phyloP scores from a whole-genome alignment of 2,113 vertebrate species.

The Cochlearius cochlearius region DNA sequence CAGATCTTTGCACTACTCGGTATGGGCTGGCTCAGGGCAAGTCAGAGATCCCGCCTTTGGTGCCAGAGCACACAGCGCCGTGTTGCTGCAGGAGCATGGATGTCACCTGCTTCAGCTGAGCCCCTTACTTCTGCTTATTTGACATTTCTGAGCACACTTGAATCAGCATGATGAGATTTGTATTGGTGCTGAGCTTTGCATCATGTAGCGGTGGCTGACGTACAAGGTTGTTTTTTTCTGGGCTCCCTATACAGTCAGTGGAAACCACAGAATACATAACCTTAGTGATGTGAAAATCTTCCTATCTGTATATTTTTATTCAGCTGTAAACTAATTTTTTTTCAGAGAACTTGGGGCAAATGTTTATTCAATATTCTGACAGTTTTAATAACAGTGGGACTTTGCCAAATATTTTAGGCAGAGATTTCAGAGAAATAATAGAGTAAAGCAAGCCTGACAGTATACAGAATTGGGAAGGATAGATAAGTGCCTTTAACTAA shows the following conservation, averaged over 20 bases:
- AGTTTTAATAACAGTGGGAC: neutral
- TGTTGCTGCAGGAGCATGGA: neutral
- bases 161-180: neutral
- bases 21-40: neutral
- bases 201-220: neutral
- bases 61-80: fast-evolving
- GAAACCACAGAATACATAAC: neutral
- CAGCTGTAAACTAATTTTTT: neutral
- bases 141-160: neutral
- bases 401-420: neutral
- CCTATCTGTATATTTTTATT: neutral
- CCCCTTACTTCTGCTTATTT: neutral
- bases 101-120: neutral
- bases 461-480: neutral
- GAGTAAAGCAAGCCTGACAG: neutral
- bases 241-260: neutral
- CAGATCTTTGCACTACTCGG: neutral
- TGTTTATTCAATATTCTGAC: neutral
- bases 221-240: fast-evolving
- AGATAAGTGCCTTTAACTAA: neutral
- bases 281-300: neutral
- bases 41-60: neutral
- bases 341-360: neutral
- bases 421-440: neutral
- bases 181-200: neutral